A percentile compares a stretch with the other conserved stretches of the same genome.
Conservation (phyloP, 2,113 vertebrate genomes). For the Tursiops truncatus region DNA sequence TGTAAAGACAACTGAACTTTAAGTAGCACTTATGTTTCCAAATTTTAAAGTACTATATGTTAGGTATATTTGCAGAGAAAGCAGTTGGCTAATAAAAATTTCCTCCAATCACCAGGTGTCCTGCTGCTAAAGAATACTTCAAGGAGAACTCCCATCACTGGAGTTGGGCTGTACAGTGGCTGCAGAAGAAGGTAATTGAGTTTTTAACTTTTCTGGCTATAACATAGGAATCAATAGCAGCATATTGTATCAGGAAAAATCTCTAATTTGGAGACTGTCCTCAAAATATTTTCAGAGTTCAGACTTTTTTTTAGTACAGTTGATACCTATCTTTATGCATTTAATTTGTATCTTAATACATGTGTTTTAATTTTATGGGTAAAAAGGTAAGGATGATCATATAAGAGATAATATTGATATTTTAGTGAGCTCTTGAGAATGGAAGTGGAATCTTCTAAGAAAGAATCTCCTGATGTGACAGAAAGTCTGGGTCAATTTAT, state of each 20-base stretch:
- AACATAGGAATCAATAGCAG: not conserved
- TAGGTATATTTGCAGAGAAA: not conserved
- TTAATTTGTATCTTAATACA: not conserved
- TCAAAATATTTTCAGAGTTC: not conserved
- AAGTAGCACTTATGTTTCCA: not conserved
- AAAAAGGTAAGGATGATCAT: not conserved
- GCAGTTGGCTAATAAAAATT: not conserved
- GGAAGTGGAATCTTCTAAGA: not conserved
- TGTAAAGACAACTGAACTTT: not conserved
- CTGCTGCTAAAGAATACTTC: constrained; percentile 98
- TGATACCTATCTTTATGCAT: not conserved
- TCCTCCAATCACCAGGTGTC: constrained; percentile 86
- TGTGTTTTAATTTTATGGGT: not conserved
- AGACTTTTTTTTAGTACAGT: not conserved
- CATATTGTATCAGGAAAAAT: no score
- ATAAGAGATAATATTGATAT: not conserved
- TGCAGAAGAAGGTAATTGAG: constrained; percentile 94
- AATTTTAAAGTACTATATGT: not conserved
- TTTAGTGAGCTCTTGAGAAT: not conserved
- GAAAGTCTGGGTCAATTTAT: not conserved
- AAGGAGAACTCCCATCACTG: constrained; percentile 98
- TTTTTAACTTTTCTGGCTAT: not conserved
- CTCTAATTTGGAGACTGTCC: not conserved
- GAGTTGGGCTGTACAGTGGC: constrained; percentile 99
- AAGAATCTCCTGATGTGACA: not conserved